Evolutionary conservation across 1,140 invertebrate genomes (phyloP).

Genomic region (Homalodisca vitripennis): DNA sequence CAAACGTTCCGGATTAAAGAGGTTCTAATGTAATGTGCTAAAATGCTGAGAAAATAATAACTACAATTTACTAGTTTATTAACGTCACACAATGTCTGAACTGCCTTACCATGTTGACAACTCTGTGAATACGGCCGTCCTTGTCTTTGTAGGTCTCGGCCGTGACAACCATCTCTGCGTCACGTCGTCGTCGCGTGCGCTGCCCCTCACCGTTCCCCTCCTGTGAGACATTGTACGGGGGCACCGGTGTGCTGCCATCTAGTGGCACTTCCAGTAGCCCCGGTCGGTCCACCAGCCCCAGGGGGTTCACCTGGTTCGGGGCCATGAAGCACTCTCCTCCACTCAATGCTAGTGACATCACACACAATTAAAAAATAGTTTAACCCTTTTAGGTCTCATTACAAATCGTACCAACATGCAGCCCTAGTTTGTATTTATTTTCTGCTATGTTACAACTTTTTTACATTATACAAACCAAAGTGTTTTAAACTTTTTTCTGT

Average conservation of each 20-base stretch:
- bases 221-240: constrained; percentile 16
- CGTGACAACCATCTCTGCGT: constrained; percentile 69
- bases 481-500: no score
- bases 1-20: no score
- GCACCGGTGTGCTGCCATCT: neutral
- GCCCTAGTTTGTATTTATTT: no score
- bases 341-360: constrained; percentile 52
- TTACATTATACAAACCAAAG: no score
- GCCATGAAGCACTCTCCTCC: constrained; percentile 63
- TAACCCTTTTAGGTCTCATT: no score
- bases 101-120: constrained; percentile 70
- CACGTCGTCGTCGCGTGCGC: constrained; percentile 52
- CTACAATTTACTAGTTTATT: neutral
- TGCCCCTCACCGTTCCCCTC: neutral
- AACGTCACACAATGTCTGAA: neutral
- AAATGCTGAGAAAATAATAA: no score
- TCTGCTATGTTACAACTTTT: no score
- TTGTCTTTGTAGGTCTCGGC: constrained; percentile 67
- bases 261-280: constrained; percentile 50
- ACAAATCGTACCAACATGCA: no score
- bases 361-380: no score
- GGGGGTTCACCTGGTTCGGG: constrained; percentile 63
- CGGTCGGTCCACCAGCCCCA: constrained; percentile 59
- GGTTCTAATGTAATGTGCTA: no score
- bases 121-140: constrained; percentile 66